Evolutionary conservation across 2,113 vertebrate species (phyloP).

Genomic region (Condylura cristata): DNA sequence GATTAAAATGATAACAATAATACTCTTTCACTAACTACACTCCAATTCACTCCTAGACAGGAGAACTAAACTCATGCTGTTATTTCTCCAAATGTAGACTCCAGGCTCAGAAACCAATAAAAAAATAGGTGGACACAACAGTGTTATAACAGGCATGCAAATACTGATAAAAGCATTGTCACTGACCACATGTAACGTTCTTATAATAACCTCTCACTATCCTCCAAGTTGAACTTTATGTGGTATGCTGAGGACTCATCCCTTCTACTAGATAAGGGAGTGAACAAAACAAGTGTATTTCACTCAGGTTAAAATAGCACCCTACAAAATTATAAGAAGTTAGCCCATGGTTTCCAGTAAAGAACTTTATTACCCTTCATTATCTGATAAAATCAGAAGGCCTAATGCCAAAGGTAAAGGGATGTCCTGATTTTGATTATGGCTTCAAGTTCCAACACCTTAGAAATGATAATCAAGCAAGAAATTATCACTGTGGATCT

Average conservation of each 20-base stretch:
- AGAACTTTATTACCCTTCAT: slow-evolving; percentile 6
- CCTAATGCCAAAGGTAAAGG: slow-evolving; percentile 46
- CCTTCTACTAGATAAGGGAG: not conserved
- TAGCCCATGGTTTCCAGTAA: not conserved
- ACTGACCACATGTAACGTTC: not conserved
- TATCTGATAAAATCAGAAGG: slow-evolving; percentile 60
- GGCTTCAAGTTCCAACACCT: slow-evolving; percentile 34
- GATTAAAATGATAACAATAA: not conserved
- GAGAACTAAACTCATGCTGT: not conserved
- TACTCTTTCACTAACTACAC: not conserved
- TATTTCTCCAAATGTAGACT: not conserved
- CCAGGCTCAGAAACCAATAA: rapidly evolving
- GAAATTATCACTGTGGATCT: not conserved
- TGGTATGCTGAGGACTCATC: not conserved
- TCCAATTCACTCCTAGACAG: not conserved
- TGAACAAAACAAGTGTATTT: not conserved
- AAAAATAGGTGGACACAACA: rapidly evolving
- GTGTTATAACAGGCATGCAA: not conserved
- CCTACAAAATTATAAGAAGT: not conserved
- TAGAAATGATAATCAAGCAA: slow-evolving; percentile 47
- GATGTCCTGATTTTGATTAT: slow-evolving; percentile 24
- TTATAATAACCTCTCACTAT: not conserved
- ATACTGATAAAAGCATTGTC: not conserved
- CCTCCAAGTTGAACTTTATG: not conserved
- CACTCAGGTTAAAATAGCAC: not conserved